Evolutionary conservation across 2,113 vertebrate species (phyloP), one percentile per base, ranked within the genome.

Genomic region (Speoplatyrhinus poulsoni): DNA sequence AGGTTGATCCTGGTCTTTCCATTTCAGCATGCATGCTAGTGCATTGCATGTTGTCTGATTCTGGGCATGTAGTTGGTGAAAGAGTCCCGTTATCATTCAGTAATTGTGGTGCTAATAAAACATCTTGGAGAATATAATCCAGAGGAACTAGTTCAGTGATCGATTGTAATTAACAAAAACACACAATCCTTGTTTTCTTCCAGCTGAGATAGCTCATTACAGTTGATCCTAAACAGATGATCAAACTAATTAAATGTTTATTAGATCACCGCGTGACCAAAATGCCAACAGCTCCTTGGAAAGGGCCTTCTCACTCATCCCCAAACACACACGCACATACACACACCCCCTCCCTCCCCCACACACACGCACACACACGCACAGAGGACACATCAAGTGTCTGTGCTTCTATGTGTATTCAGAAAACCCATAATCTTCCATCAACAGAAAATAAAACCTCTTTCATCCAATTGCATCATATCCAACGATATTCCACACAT

Each of bases 381-480:
- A 8, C 36, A 41, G 36, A 41, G 4, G 36, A 41, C 7, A 41
- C 36, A 41, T 41, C 7, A 6, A 8, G 36, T 41, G 36, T 41
- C 36, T 41, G 36, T 41, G 36, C 7, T 5, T 41, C 36, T 8
- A 7, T 53, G 52, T 57, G n/a, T 57, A 17, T 57, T 57, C 16
- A 54, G 47, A n/a, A 52, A 66, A 60, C 12, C 13, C 13, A 46
- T 12, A 16, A 60, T 53, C 49, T 69, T 79, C 75, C 67, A 85
- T 74, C 46, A 75, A 71, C 19, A 50, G 36, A 54, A 75, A 75
- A 77, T 26, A 19, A 17, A 19, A 71, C 32, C 26, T 62, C 59
- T 89, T 89, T 85, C 84, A 73, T 74, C 49, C 59, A 36, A 46
- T 86, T 85, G 73, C 84, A 81, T 86, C 83, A 85, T 65, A 41